These are phyloP conservation scores for Sterna hirundo DNA, from an alignment of 2,113 vertebrate genomes.

Conservation along the genomic window DNA sequence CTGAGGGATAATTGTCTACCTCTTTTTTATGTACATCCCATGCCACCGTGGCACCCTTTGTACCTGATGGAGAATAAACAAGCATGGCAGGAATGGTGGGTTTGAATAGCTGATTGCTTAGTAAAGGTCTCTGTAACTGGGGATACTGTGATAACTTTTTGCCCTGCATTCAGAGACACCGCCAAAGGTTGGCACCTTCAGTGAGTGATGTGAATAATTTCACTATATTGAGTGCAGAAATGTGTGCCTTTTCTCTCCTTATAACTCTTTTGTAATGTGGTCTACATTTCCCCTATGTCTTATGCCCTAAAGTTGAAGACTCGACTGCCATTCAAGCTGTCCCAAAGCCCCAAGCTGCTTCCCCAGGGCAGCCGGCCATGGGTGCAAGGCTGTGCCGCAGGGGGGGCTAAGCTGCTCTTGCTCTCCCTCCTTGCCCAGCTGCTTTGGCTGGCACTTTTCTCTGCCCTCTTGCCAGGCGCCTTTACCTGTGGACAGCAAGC, in stretches of 20 bases:
- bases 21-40: neutral
- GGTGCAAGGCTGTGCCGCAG: neutral
- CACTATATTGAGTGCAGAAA: neutral
- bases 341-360: neutral
- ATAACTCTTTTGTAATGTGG: neutral
- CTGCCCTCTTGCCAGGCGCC: neutral
- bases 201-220: neutral
- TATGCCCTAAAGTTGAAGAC: neutral
- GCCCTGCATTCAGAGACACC: neutral
- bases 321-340: neutral
- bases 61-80: neutral
- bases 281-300: neutral
- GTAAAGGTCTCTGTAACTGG: neutral
- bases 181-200: neutral
- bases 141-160: neutral
- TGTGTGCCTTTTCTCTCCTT: accelerated
- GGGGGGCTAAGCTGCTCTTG: neutral
- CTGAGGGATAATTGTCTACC: neutral
- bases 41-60: neutral
- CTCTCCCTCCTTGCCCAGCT: neutral
- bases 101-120: neutral
- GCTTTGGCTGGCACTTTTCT: neutral
- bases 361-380: neutral
- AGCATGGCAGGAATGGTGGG: neutral
- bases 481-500: neutral